A percentile compares a stretch with the other conserved stretches of the same genome.
phyloP scores from a whole-genome alignment of 2,113 vertebrate species.

The Heteronetta atricapilla region DNA sequence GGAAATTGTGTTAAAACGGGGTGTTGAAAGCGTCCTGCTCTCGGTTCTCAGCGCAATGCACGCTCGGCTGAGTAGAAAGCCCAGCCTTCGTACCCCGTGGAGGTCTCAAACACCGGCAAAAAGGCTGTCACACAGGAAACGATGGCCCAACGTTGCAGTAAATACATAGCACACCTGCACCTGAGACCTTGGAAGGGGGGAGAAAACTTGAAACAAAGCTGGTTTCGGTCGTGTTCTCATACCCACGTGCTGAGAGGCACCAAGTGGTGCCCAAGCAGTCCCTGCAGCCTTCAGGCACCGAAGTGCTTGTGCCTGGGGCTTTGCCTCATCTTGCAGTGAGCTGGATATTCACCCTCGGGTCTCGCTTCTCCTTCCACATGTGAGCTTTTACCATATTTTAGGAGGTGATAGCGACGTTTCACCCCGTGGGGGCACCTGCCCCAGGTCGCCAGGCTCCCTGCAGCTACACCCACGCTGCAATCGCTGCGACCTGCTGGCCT shows the following conservation, averaged over 20 bases:
- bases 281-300: no score
- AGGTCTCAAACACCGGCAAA: background rate
- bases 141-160: background rate
- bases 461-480: accelerated
- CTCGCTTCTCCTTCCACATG: background rate
- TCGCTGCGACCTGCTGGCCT: background rate
- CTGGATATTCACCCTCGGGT: background rate
- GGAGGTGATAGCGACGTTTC: background rate
- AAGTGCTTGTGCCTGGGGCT: background rate
- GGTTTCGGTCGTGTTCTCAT: background rate
- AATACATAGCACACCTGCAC: background rate
- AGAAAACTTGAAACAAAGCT: background rate
- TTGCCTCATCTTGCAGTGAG: background rate
- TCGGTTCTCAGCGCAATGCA: background rate
- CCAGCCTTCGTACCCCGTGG: accelerated
- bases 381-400: background rate
- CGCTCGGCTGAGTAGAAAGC: background rate
- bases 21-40: background rate
- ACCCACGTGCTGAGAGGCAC: background rate
- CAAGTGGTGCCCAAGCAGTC: background rate
- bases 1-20: background rate
- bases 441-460: background rate
- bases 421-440: background rate
- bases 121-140: background rate
- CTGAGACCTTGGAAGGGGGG: background rate